Conservation (phyloP, 2,113 vertebrate genomes). For the Oreocharis arfaki region DNA sequence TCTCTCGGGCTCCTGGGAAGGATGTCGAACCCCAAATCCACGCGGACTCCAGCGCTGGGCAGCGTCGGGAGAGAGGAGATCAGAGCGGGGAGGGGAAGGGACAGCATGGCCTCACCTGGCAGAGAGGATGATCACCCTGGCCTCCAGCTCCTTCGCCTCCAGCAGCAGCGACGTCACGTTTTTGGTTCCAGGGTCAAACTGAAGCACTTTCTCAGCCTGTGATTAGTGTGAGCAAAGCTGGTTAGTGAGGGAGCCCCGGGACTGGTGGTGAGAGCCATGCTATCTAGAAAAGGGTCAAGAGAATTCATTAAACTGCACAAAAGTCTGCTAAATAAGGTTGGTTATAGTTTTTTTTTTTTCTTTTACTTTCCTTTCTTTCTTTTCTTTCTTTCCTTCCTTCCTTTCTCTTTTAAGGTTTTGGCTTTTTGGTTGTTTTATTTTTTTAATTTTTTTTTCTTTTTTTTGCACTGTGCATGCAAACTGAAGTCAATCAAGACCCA, state of each 20-base stretch:
- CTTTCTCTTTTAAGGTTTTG: conserved; percentile 35
- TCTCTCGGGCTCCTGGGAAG: not conserved
- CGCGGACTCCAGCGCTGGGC: rapidly evolving
- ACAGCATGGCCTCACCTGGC: conserved; percentile 78
- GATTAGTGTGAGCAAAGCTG: conserved; percentile 78
- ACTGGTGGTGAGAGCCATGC: conserved; percentile 78
- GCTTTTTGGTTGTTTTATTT: not conserved
- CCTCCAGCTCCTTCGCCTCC: conserved; percentile 97
- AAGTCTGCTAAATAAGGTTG: conserved; percentile 50
- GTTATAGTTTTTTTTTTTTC: conserved; percentile 50
- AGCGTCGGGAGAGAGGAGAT: not conserved
- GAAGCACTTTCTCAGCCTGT: conserved; percentile 99
- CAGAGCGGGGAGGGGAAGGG: not conserved
- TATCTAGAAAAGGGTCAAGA: conserved; percentile 71
- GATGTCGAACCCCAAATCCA: rapidly evolving
- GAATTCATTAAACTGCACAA: conserved; percentile 59
- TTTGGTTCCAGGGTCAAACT: conserved; percentile 96
- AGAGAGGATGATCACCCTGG: conserved; percentile 95
- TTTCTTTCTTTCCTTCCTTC: conserved; percentile 47
- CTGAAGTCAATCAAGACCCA: conserved; percentile 95
- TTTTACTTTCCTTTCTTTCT: conserved; percentile 30
- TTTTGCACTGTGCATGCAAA: conserved; percentile 98
- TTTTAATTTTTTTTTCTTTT: not conserved
- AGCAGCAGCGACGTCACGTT: conserved; percentile 95
- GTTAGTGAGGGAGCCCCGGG: conserved; percentile 72